Percentiles rank a stretch among this genome's conserved stretches.
Evolutionary conservation across 2,797 vertebrate genomes (phyloP).

Genomic region (Darevskia nairensis): DNA sequence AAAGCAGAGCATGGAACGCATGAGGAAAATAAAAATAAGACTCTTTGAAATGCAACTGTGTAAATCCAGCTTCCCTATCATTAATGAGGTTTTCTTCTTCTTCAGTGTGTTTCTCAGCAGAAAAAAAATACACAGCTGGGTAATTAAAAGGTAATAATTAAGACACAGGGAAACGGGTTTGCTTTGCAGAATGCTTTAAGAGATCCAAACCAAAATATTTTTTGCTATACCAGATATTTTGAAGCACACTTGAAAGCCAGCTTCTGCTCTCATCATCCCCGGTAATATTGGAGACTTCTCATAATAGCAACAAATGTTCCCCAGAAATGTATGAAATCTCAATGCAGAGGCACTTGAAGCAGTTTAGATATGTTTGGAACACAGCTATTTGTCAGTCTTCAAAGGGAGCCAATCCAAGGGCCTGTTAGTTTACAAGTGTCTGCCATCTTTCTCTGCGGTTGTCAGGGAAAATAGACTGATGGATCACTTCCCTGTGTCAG

Average conservation of each 20-base stretch:
- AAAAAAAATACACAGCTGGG: slow-evolving; percentile 4
- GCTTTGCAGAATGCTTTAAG: slow-evolving; percentile 43
- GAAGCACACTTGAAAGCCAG: slow-evolving; percentile 50
- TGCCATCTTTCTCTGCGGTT: slow-evolving; percentile 91
- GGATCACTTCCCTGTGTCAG: slow-evolving; percentile 98
- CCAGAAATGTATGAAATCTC: slow-evolving; percentile 73
- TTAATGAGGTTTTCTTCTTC: slow-evolving; percentile 32
- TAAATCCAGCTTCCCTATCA: slow-evolving; percentile 18
- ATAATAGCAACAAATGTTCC: slow-evolving; percentile 72
- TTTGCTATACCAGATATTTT: slow-evolving; percentile 47
- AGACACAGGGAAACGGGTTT: slow-evolving; percentile 43
- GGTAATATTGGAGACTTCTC: slow-evolving; percentile 50
- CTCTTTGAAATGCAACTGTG: not conserved
- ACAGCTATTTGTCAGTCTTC: slow-evolving; percentile 84
- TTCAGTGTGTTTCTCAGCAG: slow-evolving; percentile 8
- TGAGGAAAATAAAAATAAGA: slow-evolving; percentile 33
- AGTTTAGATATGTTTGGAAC: slow-evolving; percentile 93
- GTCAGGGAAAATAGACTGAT: slow-evolving; percentile 98
- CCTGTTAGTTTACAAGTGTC: slow-evolving; percentile 79
- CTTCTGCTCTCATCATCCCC: slow-evolving; percentile 48
- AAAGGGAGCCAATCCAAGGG: slow-evolving; percentile 73
- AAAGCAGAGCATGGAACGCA: not conserved
- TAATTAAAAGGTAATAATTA: slow-evolving; percentile 46
- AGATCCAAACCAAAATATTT: slow-evolving; percentile 27
- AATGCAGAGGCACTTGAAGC: slow-evolving; percentile 82